Base-by-base conservation (phyloP, 2,797 vertebrate species). In the Syngnathus acus region DNA sequence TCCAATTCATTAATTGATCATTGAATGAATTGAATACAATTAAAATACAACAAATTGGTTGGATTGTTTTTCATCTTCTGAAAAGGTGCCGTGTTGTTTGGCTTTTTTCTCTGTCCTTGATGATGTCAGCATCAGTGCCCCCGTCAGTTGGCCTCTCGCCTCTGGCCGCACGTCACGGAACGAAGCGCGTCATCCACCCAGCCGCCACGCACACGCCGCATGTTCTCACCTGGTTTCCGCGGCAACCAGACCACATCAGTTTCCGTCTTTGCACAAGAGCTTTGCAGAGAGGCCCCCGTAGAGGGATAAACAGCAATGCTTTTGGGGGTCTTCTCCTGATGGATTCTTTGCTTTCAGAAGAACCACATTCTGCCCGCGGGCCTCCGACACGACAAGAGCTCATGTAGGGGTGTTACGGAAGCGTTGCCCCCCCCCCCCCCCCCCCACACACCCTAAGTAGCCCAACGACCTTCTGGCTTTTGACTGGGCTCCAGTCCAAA, bases 401-500 rank as follows among this genome's bases (percentile, higher is more conserved):
- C 32, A 32, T 32, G 32, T 32, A 32, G 45, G 72, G 55, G 55
- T 7, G 87, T 92, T 91, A 90, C 89, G 89, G 90, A 90, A 92
- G 82, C 84, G 87, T 89, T 79, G 84, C 79, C 80, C 82, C 53
- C 77, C 78, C 84, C 72, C 82, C 79, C 76, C 78, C 84, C 78
- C 32, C 4, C 32, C 4, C 32, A 32, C 32, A 32, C 32, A 32
- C 3, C 32, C 32, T 32, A 32, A 32, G 32, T 32, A 32, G 32
- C 32, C 32, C 32, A 32, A 32, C 3, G 32, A 32, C 32, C 32
- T 32, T 32, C 75, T 76, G 69, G 79, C 71, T 70, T 84, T 42
- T 92, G 90, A 90, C 89, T 62, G 48, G 0, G 39, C 64, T 90
- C 89, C 90, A 92, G 88, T 82, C 77, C 82, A 89, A 91, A 91